Evolutionary conservation across 2,113 vertebrate genomes (phyloP), one percentile per base, ranked within the genome.

Genomic region (Vidua chalybeata): DNA sequence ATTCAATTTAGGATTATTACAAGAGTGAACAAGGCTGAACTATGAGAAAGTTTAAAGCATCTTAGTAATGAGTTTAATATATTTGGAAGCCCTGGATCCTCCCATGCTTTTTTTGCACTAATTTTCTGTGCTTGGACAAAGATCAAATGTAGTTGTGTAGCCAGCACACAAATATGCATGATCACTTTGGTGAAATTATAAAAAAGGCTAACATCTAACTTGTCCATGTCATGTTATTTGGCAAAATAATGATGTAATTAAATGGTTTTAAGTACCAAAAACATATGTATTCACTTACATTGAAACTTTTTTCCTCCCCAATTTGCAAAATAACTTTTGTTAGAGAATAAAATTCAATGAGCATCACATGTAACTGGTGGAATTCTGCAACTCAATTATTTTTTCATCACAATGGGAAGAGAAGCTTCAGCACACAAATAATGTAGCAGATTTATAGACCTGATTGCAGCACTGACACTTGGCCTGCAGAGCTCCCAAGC

Each of bases 181-280:
- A 87, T 93, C 72, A 24, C 86, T 95, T 87, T 81, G 67, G 67
- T 93, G 93, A 86, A 75, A 87, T 91, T 96, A 82, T 45, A 89
- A 51, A 79, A 93, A 93, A 82, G 55, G n/a, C 91, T 90, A 90
- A 82, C 55, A 68, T 89, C 62, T 94, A 83, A 80, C 84, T 97
- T 96, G 89, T 92, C 73, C 66, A 33, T 90, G 59, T 89, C 89
- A 84, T 95, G 73, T 89, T 85, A 68, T 94, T 96, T 96, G 87
- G 94, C 93, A 93, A 78, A 87, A 59, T 87, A 91, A 90, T 86
- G 31, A 80, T 69, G 73, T 61, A 66, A 96, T 94, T 94, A 87
- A 94, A 74, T 5, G 30, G n/a, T 9, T 82, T 95, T 82, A 75
- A 94, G 59, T 73, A 95, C 86, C 37, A 94, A 93, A 94, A 84